phyloP scores from a whole-genome alignment of 1,140 invertebrate genomes.

The Microvelia longipes region DNA sequence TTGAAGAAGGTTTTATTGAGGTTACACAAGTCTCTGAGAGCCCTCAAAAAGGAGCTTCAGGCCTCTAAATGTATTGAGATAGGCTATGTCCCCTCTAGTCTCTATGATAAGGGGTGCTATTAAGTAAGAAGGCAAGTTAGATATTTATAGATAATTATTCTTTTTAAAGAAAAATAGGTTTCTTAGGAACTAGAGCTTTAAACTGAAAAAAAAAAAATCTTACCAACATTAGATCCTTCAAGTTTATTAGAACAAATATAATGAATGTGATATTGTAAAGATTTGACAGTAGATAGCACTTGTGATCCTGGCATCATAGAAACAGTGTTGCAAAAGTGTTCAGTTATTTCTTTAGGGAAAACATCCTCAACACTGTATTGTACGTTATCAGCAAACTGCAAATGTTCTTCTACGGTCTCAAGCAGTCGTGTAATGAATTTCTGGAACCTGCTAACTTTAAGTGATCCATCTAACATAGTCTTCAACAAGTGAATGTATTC shows the following conservation, averaged over 20 bases:
- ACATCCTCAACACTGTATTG: constrained; percentile 5
- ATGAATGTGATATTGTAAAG: constrained; percentile 10
- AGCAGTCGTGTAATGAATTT: constrained; percentile 10
- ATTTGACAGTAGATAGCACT: constrained; percentile 8
- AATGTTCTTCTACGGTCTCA: constrained; percentile 5
- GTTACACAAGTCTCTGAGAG: too few relatives aligned
- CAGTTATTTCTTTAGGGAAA: constrained; percentile 7
- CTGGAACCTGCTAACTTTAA: constrained; percentile 7
- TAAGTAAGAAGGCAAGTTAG: too few relatives aligned
- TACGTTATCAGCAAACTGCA: constrained; percentile 1
- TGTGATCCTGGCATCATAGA: constrained; percentile 5
- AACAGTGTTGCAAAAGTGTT: constrained; percentile 8
- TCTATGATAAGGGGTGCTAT: too few relatives aligned
- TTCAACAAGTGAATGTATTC: constrained; percentile 5
- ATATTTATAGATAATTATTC: too few relatives aligned
- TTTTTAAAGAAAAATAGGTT: too few relatives aligned
- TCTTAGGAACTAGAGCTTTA: too few relatives aligned
- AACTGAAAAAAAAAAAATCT: too few relatives aligned
- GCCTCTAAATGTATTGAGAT: too few relatives aligned
- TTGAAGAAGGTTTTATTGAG: too few relatives aligned
- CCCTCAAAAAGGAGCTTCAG: too few relatives aligned
- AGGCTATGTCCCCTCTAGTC: too few relatives aligned
- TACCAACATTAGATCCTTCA: too few relatives aligned
- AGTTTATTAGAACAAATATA: constrained; percentile 4
- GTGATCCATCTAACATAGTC: constrained; percentile 5